A percentile compares a stretch with the other conserved stretches of the same genome.
These are phyloP conservation scores for Hydractinia symbiolongicarpus DNA, from an alignment of 30 jellyfish, hydroid and myxozoan genomes.

Conservation along the genomic window DNA sequence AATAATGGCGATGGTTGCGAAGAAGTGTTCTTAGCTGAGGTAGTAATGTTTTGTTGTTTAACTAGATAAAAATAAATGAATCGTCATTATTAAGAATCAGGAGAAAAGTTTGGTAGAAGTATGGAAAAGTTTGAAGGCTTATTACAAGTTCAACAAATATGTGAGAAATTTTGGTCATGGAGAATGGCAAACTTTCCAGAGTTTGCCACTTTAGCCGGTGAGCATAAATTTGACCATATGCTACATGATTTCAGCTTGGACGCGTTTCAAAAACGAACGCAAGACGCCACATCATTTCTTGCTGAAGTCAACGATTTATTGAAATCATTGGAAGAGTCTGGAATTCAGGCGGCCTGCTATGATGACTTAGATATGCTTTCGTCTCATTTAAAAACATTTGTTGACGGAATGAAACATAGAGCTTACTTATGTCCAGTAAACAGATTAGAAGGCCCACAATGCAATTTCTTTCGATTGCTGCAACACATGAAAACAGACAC, in stretches of 20 bases:
- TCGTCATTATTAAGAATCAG: too few relatives aligned
- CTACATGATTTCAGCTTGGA: background rate
- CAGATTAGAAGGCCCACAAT: slow-evolving; percentile 13
- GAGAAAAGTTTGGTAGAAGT: too few relatives aligned
- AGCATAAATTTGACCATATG: background rate
- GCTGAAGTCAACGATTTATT: background rate
- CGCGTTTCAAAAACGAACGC: background rate
- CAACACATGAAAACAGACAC: slow-evolving; percentile 8
- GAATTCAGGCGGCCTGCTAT: background rate
- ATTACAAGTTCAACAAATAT: background rate
- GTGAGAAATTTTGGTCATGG: slow-evolving; percentile 19
- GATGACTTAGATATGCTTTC: background rate
- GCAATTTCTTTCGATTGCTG: background rate
- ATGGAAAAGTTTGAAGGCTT: too few relatives aligned
- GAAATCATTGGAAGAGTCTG: background rate
- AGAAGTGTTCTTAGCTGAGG: too few relatives aligned
- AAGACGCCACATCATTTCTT: background rate
- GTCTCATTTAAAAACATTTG: background rate
- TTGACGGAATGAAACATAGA: background rate
- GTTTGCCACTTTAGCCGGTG: slow-evolving; percentile 18
- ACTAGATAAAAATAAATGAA: too few relatives aligned
- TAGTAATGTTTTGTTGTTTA: too few relatives aligned
- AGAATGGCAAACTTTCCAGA: slow-evolving; percentile 8
- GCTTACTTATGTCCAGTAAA: slow-evolving; percentile 13
- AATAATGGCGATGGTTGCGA: too few relatives aligned